These are phyloP conservation scores for Athalia circularis DNA, from an alignment of 2,888 invertebrate species.

Conservation along the genomic window DNA sequence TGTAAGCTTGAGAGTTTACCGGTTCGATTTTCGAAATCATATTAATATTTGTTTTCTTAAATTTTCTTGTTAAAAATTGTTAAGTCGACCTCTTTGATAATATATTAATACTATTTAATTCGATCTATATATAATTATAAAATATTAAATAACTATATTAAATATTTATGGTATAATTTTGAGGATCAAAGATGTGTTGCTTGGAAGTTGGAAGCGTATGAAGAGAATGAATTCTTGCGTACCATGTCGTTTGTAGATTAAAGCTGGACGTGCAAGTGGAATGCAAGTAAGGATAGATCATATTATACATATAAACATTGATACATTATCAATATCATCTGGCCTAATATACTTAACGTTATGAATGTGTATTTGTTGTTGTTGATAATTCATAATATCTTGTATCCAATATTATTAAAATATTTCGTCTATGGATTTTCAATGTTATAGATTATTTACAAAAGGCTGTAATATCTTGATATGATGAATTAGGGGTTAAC, in stretches of 20 bases:
- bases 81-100: constrained; percentile 20
- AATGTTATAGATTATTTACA: constrained; percentile 59
- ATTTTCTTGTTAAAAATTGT: not conserved
- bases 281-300: constrained; percentile 44
- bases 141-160: constrained; percentile 28
- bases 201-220: constrained; percentile 28
- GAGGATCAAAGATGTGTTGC: constrained; percentile 43
- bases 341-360: constrained; percentile 73
- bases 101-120: constrained; percentile 25
- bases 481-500: constrained; percentile 48
- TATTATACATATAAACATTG: constrained; percentile 52
- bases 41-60: not conserved
- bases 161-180: constrained; percentile 47
- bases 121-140: constrained; percentile 32
- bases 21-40: not conserved
- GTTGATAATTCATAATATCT: constrained; percentile 68
- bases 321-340: constrained; percentile 67
- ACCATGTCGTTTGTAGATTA: constrained; percentile 32
- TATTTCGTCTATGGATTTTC: constrained; percentile 68
- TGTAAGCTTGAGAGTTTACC: not conserved
- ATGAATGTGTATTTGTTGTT: constrained; percentile 70
- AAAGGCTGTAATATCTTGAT: constrained; percentile 49
- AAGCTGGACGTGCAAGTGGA: constrained; percentile 40
- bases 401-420: constrained; percentile 59
- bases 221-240: constrained; percentile 38